These are phyloP conservation scores for Poeciliopsis turneri DNA, from an alignment of 2,797 vertebrate genomes.

Conservation along the genomic window DNA sequence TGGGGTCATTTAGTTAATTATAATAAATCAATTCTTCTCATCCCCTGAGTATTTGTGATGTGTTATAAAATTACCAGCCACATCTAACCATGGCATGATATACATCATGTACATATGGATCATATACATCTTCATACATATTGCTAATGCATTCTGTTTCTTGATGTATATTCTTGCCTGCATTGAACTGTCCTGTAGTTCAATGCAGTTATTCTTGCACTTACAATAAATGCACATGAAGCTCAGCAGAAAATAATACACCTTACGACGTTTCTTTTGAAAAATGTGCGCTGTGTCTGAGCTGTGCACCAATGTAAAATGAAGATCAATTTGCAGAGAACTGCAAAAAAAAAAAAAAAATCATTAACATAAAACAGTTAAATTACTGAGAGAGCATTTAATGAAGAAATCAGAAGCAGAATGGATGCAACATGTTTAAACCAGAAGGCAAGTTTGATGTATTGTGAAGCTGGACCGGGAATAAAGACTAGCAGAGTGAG, in stretches of 20 bases:
- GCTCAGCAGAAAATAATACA: slow-evolving; percentile 18
- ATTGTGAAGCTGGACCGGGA: slow-evolving; percentile 28
- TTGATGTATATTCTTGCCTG: not conserved
- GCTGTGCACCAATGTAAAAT: slow-evolving; percentile 24
- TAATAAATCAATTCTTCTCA: not conserved
- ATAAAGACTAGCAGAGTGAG: slow-evolving; percentile 46
- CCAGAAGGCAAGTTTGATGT: slow-evolving; percentile 17
- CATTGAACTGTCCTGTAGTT: slow-evolving; percentile 10
- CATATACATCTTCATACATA: not conserved
- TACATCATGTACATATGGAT: not conserved
- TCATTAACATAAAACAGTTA: slow-evolving; percentile 17
- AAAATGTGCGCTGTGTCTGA: slow-evolving; percentile 11
- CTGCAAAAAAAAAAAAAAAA: slow-evolving; percentile 21
- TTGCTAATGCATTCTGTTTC: slow-evolving; percentile 13
- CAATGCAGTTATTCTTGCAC: slow-evolving; percentile 9
- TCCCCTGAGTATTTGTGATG: not conserved
- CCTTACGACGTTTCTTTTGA: slow-evolving; percentile 1
- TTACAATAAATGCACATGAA: not conserved
- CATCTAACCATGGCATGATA: not conserved
- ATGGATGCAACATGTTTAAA: slow-evolving; percentile 5
- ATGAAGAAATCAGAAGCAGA: slow-evolving; percentile 2
- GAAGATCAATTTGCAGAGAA: slow-evolving; percentile 10
- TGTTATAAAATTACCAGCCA: not conserved
- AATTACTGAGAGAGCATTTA: not conserved
- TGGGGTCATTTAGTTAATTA: not conserved